Conservation (phyloP, 2,113 vertebrate species). For the Echinops telfairi region DNA sequence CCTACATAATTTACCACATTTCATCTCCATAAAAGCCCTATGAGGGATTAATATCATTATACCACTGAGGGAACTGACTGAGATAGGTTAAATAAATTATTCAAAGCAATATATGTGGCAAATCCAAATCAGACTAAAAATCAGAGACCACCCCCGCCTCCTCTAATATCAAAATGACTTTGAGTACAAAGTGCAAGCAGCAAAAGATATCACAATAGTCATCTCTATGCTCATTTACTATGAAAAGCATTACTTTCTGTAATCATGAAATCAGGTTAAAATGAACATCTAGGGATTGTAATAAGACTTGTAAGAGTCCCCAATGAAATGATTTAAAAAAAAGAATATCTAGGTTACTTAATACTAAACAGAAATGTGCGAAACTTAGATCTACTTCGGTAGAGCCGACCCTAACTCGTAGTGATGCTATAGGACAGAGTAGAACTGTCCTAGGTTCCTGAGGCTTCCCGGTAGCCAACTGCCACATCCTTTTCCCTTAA, state of each 20-base stretch:
- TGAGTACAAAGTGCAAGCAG: neutral
- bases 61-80: neutral
- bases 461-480: neutral
- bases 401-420: neutral
- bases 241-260: neutral
- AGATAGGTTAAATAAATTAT: conserved; percentile 6
- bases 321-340: neutral
- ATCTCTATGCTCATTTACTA: neutral
- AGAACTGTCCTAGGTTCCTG: neutral
- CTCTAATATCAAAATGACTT: neutral
- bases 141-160: neutral
- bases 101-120: neutral
- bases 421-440: neutral
- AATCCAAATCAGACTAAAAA: conserved; percentile 28
- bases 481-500: neutral
- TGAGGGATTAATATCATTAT: conserved; percentile 5
- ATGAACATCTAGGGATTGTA: neutral
- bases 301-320: neutral
- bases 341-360: neutral
- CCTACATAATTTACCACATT: conserved; percentile 27
- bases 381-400: neutral
- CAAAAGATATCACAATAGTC: neutral
- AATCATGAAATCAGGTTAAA: conserved; percentile 35
- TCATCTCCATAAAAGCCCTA: neutral
- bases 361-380: neutral